These are phyloP conservation scores for Pangasius mekongensis DNA, from an alignment of 2,797 vertebrate species.

Conservation along the genomic window DNA sequence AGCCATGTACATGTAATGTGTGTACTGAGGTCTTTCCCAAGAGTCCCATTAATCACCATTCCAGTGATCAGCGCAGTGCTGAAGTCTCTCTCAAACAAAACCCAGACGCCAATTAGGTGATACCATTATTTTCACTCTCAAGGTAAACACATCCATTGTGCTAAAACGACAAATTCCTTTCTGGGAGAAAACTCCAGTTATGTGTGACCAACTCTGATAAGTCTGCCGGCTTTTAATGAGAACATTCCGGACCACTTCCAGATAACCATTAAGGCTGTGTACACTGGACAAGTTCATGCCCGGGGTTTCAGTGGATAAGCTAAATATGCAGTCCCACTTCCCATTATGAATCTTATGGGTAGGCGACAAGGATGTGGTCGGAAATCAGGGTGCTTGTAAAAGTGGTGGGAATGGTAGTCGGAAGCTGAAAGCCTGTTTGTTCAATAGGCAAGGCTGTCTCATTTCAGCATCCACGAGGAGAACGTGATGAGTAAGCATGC, in stretches of 20 bases:
- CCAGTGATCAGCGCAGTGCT: slow-evolving; percentile 30
- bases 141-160: slow-evolving; percentile 65
- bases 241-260: slow-evolving; percentile 61
- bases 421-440: neutral
- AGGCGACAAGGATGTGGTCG: slow-evolving; percentile 16
- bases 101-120: slow-evolving; percentile 39
- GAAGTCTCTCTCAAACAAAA: slow-evolving; percentile 52
- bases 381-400: neutral
- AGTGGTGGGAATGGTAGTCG: slow-evolving; percentile 7
- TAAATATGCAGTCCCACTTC: slow-evolving; percentile 23
- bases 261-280: slow-evolving; percentile 58
- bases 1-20: slow-evolving; percentile 25
- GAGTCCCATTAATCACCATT: slow-evolving; percentile 52
- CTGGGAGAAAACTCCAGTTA: slow-evolving; percentile 41
- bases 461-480: slow-evolving; percentile 7
- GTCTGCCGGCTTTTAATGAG: slow-evolving; percentile 65
- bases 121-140: slow-evolving; percentile 56
- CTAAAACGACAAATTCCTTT: slow-evolving; percentile 66
- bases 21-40: slow-evolving; percentile 36
- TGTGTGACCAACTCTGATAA: slow-evolving; percentile 66
- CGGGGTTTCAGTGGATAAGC: slow-evolving; percentile 41
- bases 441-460: neutral
- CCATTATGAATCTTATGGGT: neutral
- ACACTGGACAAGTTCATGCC: slow-evolving; percentile 56
- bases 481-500: slow-evolving; percentile 36